Base-by-base conservation (phyloP, 2,888 invertebrate species). In the Pogonocherus hispidulus region DNA sequence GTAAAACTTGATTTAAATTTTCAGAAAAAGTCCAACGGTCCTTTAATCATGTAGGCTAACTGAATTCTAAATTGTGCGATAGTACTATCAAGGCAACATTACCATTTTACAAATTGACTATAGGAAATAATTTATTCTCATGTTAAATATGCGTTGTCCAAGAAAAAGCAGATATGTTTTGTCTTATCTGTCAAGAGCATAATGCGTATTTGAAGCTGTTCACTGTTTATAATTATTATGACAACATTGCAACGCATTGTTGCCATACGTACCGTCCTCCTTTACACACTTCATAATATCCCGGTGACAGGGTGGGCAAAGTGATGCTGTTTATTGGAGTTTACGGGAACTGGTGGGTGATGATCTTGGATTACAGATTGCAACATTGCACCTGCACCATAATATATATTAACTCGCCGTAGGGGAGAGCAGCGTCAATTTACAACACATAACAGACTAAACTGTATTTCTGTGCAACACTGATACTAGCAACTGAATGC, bases 371-470 rank as follows among this genome's bases (percentile, higher is more conserved):
- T 52, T 63, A 52, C 63, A 20, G 63, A 63, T 63, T 63, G 63
- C 63, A 63, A 55, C 63, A 63, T 44, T 55, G 63, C 63, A 63
- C 54, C 54, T 63, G 63, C 63, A 63, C 47, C 16, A 55, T 20
- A 63, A 55, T 20, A 47, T 47, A 35, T 22, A 22, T 14, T 19
- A 23, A 23, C 46, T 27, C 8, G 22, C 14, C 22, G 27, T 41
- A 20, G 63, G 44, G 32, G 55, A 49, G 16, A 32, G 18, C 14
- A 22, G 62, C 11, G 35, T 16, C 52, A 35, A 23, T 23, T 16
- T 22, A 23, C 14, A n/a, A n/a, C n/a, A n/a, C n/a, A n/a, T n/a
- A n/a, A n/a, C n/a, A n/a, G n/a, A n/a, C n/a, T n/a, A n/a, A n/a
- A n/a, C n/a, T n/a, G n/a, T n/a, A n/a, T n/a, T n/a, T n/a, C n/a